A percentile compares a stretch with the other conserved stretches of the same genome.
Conservation (phyloP, 1,140 invertebrate species). For the Bombus pyrosoma region DNA sequence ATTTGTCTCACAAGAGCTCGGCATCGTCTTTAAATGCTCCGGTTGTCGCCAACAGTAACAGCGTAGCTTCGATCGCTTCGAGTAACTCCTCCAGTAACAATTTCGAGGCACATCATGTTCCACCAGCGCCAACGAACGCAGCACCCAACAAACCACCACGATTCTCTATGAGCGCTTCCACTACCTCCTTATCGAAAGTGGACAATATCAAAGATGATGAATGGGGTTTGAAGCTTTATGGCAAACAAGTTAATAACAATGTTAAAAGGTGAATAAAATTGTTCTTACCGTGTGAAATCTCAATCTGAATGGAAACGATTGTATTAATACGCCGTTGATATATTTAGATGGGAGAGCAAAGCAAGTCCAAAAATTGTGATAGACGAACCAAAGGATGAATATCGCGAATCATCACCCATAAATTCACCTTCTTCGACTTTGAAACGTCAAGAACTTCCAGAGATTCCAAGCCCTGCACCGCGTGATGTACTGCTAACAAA, state of each 20-base stretch:
- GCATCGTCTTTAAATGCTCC: slow-evolving; percentile 89
- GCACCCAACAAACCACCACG: slow-evolving; percentile 84
- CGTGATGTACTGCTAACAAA: slow-evolving; percentile 51
- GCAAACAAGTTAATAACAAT: slow-evolving; percentile 82
- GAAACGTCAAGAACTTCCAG: slow-evolving; percentile 72
- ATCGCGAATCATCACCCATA: slow-evolving; percentile 67
- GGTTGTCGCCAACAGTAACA: slow-evolving; percentile 59
- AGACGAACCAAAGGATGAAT: slow-evolving; percentile 73
- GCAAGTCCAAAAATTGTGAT: slow-evolving; percentile 73
- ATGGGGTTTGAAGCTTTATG: slow-evolving; percentile 92
- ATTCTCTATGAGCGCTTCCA: slow-evolving; percentile 78
- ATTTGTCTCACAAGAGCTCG: slow-evolving; percentile 93
- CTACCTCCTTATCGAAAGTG: slow-evolving; percentile 75
- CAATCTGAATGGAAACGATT: neutral
- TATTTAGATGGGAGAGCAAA: slow-evolving; percentile 76
- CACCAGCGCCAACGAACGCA: slow-evolving; percentile 71
- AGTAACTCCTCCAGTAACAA: slow-evolving; percentile 62
- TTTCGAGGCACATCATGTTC: slow-evolving; percentile 54
- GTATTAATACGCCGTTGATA: neutral
- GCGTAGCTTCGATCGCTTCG: slow-evolving; percentile 49
- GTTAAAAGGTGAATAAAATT: slow-evolving; percentile 74
- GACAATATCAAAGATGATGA: slow-evolving; percentile 86
- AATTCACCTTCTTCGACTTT: slow-evolving; percentile 65
- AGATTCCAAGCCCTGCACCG: slow-evolving; percentile 67
- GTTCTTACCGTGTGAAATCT: accelerated